Conservation (phyloP, 2,113 vertebrate genomes). For the Lucifuga dentata region DNA sequence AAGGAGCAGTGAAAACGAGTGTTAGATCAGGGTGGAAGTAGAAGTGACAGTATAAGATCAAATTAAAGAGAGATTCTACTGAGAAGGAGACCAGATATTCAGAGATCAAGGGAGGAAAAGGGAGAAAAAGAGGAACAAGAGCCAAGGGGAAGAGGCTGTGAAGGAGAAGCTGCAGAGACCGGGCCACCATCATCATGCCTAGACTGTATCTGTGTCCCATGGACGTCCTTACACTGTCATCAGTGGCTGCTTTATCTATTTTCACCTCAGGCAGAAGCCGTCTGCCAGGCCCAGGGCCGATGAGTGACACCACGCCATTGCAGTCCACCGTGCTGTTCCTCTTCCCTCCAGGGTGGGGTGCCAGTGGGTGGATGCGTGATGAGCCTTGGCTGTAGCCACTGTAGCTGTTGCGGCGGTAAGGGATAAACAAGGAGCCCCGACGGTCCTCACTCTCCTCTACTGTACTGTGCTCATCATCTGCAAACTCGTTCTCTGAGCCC, state of each 20-base stretch:
- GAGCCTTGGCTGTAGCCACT: conserved; percentile 97
- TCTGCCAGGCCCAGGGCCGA: conserved; percentile 91
- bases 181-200: conserved; percentile 86
- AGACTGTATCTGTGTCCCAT: conserved; percentile 81
- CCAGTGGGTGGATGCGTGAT: conserved; percentile 91
- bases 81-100: conserved; percentile 15
- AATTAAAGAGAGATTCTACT: conserved; percentile 27
- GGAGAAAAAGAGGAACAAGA: conserved; percentile 47
- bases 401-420: conserved; percentile 94
- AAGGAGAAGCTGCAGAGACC: conserved; percentile 70
- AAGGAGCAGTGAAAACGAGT: conserved; percentile 13
- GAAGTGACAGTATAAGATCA: conserved; percentile 22
- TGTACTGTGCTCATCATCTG: conserved; percentile 97
- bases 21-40: conserved; percentile 17
- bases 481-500: conserved; percentile 96
- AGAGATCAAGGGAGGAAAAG: conserved; percentile 9
- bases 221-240: conserved; percentile 89
- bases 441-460: conserved; percentile 97
- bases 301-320: conserved; percentile 98
- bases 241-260: conserved; percentile 93
- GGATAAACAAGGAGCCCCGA: conserved; percentile 95
- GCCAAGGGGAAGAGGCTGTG: conserved; percentile 60
- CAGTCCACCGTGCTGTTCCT: conserved; percentile 98
- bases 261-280: conserved; percentile 99
- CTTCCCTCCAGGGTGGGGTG: conserved; percentile 90